Conservation (phyloP, 35 echinoderm and acorn worm genomes). For the Holothuria glaberrima region DNA sequence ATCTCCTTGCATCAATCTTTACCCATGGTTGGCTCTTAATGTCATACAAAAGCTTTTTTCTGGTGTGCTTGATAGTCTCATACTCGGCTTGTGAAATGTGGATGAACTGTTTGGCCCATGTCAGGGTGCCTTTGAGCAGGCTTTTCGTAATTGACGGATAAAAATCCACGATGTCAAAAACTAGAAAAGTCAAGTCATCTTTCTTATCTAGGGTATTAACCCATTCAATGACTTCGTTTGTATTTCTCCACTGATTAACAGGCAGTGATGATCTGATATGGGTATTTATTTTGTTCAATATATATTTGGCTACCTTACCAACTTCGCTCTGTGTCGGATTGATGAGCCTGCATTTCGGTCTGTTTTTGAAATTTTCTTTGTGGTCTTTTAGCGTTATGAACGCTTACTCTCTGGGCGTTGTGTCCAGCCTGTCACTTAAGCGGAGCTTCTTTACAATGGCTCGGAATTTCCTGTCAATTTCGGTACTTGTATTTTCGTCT, state of each 20-base stretch:
- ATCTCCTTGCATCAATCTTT: constrained; percentile 6
- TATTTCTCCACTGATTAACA: constrained; percentile 66
- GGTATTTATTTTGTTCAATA: constrained; percentile 47
- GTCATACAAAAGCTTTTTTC: constrained; percentile 60
- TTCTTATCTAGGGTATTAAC: constrained; percentile 20
- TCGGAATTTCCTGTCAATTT: too few species aligned
- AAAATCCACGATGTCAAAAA: constrained; percentile 65
- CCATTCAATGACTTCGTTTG: constrained; percentile 35
- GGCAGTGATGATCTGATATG: not conserved
- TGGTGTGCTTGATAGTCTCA: constrained; percentile 56
- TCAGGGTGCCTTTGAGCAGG: not conserved
- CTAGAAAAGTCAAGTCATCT: constrained; percentile 23
- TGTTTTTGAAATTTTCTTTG: not conserved
- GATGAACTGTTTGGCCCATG: constrained; percentile 55
- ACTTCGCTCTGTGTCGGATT: constrained; percentile 63
- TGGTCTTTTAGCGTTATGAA: constrained; percentile 31
- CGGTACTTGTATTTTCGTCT: too few species aligned
- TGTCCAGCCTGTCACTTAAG: too few species aligned
- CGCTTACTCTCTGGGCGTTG: too few species aligned
- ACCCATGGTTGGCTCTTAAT: constrained; percentile 32
- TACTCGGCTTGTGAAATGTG: constrained; percentile 8
- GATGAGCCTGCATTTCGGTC: constrained; percentile 60
- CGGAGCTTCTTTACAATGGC: too few species aligned
- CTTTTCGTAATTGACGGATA: constrained; percentile 53
- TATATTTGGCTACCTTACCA: too few species aligned